Evolutionary conservation across 2,797 vertebrate species (phyloP).

Genomic region (Novumbra hubbsi): DNA sequence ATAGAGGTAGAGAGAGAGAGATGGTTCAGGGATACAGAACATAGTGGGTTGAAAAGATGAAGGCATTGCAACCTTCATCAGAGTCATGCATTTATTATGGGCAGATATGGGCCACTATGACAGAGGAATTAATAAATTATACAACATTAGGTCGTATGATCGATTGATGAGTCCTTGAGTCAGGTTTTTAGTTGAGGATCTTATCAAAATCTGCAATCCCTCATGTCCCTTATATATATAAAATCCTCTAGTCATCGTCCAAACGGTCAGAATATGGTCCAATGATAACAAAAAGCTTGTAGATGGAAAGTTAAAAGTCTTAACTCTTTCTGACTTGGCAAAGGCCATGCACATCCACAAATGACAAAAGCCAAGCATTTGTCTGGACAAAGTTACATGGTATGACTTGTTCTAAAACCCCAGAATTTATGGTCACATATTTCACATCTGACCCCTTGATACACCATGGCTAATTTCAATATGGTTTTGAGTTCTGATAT

Average conservation of each 20-base stretch:
- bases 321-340: background rate
- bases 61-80: conserved; percentile 45
- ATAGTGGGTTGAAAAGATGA: conserved; percentile 15
- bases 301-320: background rate
- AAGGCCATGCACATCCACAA: background rate
- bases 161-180: conserved; percentile 40
- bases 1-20: conserved; percentile 6
- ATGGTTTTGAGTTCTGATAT: too few species aligned
- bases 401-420: conserved; percentile 25
- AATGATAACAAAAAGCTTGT: background rate
- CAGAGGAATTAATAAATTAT: conserved; percentile 10
- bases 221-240: background rate
- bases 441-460: background rate
- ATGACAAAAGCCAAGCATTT: background rate
- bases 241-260: background rate
- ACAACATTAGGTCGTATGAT: conserved; percentile 54
- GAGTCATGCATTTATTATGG: conserved; percentile 60
- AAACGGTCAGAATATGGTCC: background rate
- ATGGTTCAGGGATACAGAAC: conserved; percentile 6
- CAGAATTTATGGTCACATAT: background rate
- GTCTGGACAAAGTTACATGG: background rate
- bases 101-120: conserved; percentile 24
- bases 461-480: background rate
- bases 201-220: conserved; percentile 6
- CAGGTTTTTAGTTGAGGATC: conserved; percentile 11